phyloP scores from a whole-genome alignment of 2,797 vertebrate genomes.

The Ptychadena robeensis region DNA sequence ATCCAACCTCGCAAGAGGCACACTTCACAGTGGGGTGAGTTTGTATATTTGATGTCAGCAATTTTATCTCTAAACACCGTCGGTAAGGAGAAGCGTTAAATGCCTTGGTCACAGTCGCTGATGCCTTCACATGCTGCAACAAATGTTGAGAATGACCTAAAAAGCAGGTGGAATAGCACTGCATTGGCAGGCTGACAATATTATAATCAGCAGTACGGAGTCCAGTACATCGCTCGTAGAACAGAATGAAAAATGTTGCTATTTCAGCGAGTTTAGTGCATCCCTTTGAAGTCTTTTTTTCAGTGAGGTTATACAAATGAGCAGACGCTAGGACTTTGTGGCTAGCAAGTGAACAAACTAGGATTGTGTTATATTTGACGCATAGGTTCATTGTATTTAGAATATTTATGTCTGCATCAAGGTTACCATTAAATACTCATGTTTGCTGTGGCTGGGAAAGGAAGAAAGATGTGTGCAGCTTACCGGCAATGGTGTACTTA shows the following conservation, averaged over 20 bases:
- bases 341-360: constrained; percentile 66
- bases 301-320: constrained; percentile 64
- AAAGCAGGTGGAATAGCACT: constrained; percentile 66
- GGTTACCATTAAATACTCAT: constrained; percentile 63
- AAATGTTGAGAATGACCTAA: constrained; percentile 68
- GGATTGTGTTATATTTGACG: constrained; percentile 53
- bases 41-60: constrained; percentile 72
- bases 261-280: constrained; percentile 67
- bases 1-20: constrained; percentile 73
- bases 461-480: neutral
- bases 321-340: constrained; percentile 67
- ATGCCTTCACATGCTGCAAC: constrained; percentile 68
- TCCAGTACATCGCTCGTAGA: constrained; percentile 52
- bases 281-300: constrained; percentile 69
- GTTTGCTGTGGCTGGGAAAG: neutral
- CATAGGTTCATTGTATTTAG: constrained; percentile 54
- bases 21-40: constrained; percentile 83
- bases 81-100: constrained; percentile 63
- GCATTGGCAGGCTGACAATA: constrained; percentile 61
- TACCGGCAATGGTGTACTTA: accelerated
- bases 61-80: constrained; percentile 65
- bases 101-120: constrained; percentile 71
- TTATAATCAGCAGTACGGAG: constrained; percentile 8
- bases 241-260: constrained; percentile 61
- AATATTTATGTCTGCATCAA: constrained; percentile 64